Evolutionary conservation across 2,888 invertebrate species (phyloP).

Genomic region (Epistrophella euchroma): DNA sequence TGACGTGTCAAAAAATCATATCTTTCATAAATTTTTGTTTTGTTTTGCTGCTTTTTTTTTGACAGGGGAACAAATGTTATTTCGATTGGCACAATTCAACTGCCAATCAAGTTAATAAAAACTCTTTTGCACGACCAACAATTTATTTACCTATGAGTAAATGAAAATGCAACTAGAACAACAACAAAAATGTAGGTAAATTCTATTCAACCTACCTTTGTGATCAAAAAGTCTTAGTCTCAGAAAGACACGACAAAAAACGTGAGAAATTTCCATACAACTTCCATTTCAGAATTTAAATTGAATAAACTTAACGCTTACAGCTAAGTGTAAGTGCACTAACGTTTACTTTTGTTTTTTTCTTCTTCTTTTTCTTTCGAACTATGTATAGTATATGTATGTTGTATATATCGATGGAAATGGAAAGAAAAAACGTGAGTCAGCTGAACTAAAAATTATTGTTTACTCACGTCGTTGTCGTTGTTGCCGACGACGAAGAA

Average conservation of each 20-base stretch:
- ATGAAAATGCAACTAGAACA: constrained; percentile 24
- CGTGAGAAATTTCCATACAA: constrained; percentile 70
- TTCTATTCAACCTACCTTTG: constrained; percentile 29
- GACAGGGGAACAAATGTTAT: constrained; percentile 26
- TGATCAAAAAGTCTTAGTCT: constrained; percentile 37
- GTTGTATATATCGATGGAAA: constrained; percentile 35
- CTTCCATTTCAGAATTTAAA: constrained; percentile 62
- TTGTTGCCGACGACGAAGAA: constrained; percentile 5
- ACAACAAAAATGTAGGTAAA: neutral
- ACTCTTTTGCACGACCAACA: constrained; percentile 35
- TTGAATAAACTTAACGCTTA: constrained; percentile 59
- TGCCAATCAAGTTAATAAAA: constrained; percentile 53
- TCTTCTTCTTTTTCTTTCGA: neutral
- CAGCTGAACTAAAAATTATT: constrained; percentile 66
- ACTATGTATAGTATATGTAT: neutral
- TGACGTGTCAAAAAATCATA: constrained; percentile 6
- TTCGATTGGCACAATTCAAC: constrained; percentile 29
- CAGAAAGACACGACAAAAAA: constrained; percentile 63
- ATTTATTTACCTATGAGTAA: neutral
- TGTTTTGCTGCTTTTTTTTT: neutral
- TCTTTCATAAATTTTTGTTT: neutral
- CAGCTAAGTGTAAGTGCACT: constrained; percentile 30
- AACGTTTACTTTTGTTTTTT: constrained; percentile 22
- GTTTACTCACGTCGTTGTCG: constrained; percentile 53
- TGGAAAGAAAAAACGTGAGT: constrained; percentile 70